Evolutionary conservation across 2,797 vertebrate genomes (phyloP), one percentile per base, ranked within the genome.

Genomic region (Lagorchestes hirsutus): DNA sequence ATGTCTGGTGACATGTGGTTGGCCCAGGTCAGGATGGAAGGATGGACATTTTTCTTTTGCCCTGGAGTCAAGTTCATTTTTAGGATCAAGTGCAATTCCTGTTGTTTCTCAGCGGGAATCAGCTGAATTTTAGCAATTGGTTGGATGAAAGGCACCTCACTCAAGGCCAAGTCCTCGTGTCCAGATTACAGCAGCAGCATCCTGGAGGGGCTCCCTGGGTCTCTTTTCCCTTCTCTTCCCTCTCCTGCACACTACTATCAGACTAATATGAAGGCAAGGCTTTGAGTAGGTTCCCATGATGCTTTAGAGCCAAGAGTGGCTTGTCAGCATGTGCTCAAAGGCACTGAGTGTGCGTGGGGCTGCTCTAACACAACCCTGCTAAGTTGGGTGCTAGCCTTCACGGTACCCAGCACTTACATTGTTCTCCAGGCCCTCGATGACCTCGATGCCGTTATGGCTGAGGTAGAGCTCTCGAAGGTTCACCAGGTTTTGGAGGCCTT

Each of bases 371-470:
- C 5, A 2, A 40, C n/a, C n/a, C 0, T 40, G 67, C 14, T 2
- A 24, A 46, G 67, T 0, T 8, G 3, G 67, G n/a, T 22, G 4
- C 10, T 24, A 0, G 24, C 67, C 22, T 46, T 24, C 18, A 3
- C 2, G 1, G 10, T 55, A 46, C 2, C 2, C 56, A 57, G 55
- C 34, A 98, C 99, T 99, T 98, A 99, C 99, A 10, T 99, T 99
- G 98, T 99, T 99, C 98, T 99, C 99, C 98, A 99, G 99, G 95
- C 99, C 99, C 97, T 99, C 99, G 55, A 99, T 99, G 98, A 99
- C 99, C 98, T 99, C 99, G 0, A 99, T 99, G 97, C 99, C 99
- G 0, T 99, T 99, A 98, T 99, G 99, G 98, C 99, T 99, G 97
- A 99, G 98, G 98, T 99, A 99, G 67, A 99, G 98, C 98, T 99